phyloP scores from a whole-genome alignment of 2,113 vertebrate genomes.

The Neodon shergylaensis region DNA sequence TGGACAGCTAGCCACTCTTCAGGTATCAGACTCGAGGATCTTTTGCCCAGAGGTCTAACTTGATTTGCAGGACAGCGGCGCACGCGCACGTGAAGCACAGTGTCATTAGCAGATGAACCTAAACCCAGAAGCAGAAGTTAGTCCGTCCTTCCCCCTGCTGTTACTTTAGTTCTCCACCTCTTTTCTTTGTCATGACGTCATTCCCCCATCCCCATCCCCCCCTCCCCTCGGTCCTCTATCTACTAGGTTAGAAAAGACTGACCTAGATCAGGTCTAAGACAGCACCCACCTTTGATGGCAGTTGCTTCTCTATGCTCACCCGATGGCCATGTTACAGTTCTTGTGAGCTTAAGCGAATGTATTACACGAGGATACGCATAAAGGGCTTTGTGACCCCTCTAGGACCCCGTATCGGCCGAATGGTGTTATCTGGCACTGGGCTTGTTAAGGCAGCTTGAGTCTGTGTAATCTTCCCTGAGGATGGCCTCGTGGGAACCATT shows the following conservation, averaged over 20 bases:
- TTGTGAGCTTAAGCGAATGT: constrained; percentile 33
- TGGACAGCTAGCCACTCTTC: background rate
- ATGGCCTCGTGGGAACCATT: background rate
- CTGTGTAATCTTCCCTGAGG: constrained; percentile 43
- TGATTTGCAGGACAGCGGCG: background rate
- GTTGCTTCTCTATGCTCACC: background rate
- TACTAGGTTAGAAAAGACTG: background rate
- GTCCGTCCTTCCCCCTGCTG: constrained; percentile 15
- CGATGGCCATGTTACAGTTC: background rate
- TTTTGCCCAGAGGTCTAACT: background rate
- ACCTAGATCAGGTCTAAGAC: background rate
- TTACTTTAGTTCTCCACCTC: constrained; percentile 9
- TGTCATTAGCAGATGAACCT: background rate
- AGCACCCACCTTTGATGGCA: background rate
- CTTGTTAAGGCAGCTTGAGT: constrained; percentile 40
- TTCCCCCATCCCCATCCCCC: background rate
- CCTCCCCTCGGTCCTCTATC: background rate
- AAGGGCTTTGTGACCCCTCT: constrained; percentile 45
- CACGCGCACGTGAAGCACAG: background rate
- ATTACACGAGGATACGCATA: background rate
- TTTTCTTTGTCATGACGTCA: background rate
- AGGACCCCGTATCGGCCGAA: background rate
- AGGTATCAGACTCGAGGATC: background rate
- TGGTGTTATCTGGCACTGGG: constrained; percentile 24
- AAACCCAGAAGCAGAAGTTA: background rate